A percentile compares a stretch with the other conserved stretches of the same genome.
Conservation (phyloP, 2,113 vertebrate genomes). For the Lophura nycthemera region DNA sequence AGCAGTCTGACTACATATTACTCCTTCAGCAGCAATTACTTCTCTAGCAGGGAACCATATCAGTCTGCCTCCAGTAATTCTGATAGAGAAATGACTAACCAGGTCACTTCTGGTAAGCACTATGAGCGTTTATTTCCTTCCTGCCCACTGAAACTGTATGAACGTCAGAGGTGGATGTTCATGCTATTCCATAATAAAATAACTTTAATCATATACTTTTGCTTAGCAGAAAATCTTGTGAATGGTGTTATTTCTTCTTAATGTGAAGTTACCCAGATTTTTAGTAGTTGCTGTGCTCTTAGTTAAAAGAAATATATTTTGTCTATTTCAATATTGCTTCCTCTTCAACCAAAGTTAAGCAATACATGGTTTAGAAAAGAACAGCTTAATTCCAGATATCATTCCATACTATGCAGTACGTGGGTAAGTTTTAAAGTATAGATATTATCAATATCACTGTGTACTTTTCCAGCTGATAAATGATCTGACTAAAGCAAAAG, state of each 20-base stretch:
- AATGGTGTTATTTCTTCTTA: not conserved
- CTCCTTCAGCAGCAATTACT: not conserved
- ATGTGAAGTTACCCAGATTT: not conserved
- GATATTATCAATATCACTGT: not conserved
- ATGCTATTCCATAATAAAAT: not conserved
- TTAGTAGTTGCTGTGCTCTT: constrained; percentile 25
- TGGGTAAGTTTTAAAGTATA: not conserved
- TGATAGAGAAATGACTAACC: not conserved
- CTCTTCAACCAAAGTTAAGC: constrained; percentile 1
- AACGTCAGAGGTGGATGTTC: no score
- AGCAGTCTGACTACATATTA: not conserved
- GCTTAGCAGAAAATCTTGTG: not conserved
- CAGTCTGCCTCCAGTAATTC: not conserved
- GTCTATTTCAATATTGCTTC: not conserved
- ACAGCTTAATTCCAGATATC: not conserved
- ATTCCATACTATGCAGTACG: not conserved
- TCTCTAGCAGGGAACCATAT: not conserved
- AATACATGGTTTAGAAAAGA: constrained; percentile 27
- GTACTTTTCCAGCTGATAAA: constrained; percentile 19
- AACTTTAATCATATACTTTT: not conserved
- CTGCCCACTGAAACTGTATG: not conserved
- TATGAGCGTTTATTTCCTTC: not conserved
- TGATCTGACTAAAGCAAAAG: constrained; percentile 18
- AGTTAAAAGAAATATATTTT: constrained; percentile 7
- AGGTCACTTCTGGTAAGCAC: not conserved